These are phyloP conservation scores for Scopus umbretta DNA, from an alignment of 2,113 vertebrate genomes.

Conservation along the genomic window DNA sequence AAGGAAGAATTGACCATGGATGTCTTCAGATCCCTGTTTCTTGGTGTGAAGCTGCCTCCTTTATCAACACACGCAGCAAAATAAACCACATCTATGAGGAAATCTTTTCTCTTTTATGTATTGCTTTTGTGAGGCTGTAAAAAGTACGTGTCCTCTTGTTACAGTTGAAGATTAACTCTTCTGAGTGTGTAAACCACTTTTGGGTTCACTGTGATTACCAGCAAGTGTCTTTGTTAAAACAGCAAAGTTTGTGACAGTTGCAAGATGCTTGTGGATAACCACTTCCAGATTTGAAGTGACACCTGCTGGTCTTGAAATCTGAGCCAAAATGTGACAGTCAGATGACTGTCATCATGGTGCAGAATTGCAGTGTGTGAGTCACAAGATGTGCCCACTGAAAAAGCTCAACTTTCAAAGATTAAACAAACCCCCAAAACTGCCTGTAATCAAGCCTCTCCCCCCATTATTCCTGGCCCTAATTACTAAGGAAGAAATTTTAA, in stretches of 20 bases:
- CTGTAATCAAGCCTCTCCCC: background rate
- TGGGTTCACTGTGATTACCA: background rate
- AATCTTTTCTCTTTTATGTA: background rate
- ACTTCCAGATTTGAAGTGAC: background rate
- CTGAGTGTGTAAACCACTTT: background rate
- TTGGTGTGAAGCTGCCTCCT: background rate
- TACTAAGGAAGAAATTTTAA: background rate
- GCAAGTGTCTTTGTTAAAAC: background rate
- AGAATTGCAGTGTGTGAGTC: background rate
- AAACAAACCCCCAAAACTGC: background rate
- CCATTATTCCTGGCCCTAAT: background rate
- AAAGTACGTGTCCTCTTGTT: background rate
- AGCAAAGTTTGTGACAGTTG: background rate
- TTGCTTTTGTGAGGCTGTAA: background rate
- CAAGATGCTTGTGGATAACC: background rate
- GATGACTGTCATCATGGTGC: fast-evolving
- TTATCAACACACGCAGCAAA: background rate
- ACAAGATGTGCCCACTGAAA: background rate
- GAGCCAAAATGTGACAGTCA: background rate
- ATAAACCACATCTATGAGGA: background rate
- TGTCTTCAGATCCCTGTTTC: background rate
- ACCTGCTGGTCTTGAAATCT: background rate
- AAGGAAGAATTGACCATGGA: background rate
- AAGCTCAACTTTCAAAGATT: background rate
- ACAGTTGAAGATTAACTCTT: background rate